Conservation (phyloP, 2,113 vertebrate species). For the Scortum barcoo region DNA sequence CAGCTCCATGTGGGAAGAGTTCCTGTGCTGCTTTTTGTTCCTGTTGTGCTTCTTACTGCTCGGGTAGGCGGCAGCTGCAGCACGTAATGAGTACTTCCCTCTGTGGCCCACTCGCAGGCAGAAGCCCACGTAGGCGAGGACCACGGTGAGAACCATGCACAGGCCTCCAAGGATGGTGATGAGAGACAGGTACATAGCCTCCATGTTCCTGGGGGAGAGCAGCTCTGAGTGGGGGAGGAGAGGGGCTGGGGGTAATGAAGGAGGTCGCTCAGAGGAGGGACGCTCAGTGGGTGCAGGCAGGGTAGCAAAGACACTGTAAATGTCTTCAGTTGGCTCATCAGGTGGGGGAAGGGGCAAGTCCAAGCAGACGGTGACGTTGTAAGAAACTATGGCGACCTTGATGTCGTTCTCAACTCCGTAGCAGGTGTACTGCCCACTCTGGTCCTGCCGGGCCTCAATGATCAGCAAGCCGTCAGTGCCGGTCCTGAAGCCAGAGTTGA, state of each 20-base stretch:
- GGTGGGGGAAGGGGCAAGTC: constrained; percentile 46
- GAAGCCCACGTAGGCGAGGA: constrained; percentile 90
- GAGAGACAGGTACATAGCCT: constrained; percentile 89
- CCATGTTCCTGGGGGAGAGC: constrained; percentile 81
- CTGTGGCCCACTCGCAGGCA: constrained; percentile 85
- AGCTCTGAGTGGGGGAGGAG: constrained; percentile 68
- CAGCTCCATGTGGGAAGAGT: constrained; percentile 88
- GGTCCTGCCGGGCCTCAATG: constrained; percentile 84
- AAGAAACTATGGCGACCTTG: constrained; percentile 83
- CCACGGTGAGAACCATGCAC: constrained; percentile 87
- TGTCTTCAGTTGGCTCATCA: constrained; percentile 18
- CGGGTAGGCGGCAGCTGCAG: constrained; percentile 56
- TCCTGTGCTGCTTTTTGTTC: constrained; percentile 64
- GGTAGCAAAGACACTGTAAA: constrained; percentile 8
- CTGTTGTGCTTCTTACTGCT: constrained; percentile 70
- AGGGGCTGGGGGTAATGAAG: constrained; percentile 39
- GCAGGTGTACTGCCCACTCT: constrained; percentile 91
- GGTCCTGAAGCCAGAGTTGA: constrained; percentile 84
- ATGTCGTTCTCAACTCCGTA: constrained; percentile 89
- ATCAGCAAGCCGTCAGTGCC: constrained; percentile 93
- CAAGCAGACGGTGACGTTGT: constrained; percentile 84
- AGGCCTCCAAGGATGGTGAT: constrained; percentile 90
- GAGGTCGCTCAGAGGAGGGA: constrained; percentile 50
- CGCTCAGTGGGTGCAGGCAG: constrained; percentile 8
- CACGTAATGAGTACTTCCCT: constrained; percentile 86